These are phyloP conservation scores for Andrena chrysosceles DNA, from an alignment of 2,888 invertebrate genomes.

Conservation along the genomic window DNA sequence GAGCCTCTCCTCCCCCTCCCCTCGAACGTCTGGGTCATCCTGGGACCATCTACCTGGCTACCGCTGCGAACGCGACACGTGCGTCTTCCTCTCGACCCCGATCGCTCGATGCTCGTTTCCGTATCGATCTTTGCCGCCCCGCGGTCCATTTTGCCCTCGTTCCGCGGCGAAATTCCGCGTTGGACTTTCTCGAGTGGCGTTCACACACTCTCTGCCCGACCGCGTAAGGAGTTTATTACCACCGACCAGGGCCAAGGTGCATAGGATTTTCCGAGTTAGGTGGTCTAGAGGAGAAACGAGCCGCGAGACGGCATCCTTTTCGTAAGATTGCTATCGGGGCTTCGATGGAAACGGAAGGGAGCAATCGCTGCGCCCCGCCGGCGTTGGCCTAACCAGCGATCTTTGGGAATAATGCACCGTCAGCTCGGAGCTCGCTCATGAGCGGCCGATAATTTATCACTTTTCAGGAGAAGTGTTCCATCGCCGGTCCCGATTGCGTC, in stretches of 20 bases:
- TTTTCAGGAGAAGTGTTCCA: neutral
- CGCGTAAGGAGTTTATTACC: neutral
- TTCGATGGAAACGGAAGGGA: slow-evolving; percentile 20
- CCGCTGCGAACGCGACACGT: slow-evolving; percentile 53
- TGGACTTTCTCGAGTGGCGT: neutral
- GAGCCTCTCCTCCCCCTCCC: neutral
- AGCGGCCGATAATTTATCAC: slow-evolving; percentile 45
- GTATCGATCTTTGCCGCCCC: slow-evolving; percentile 43
- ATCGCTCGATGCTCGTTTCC: slow-evolving; percentile 49
- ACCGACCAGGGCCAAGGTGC: neutral
- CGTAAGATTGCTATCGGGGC: slow-evolving; percentile 32
- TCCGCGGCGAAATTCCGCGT: slow-evolving; percentile 1
- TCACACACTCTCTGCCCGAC: neutral
- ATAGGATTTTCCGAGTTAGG: slow-evolving; percentile 4
- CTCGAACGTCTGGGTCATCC: slow-evolving; percentile 23
- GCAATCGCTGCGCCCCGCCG: slow-evolving; percentile 20
- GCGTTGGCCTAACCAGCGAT: slow-evolving; percentile 12
- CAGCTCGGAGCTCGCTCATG: slow-evolving; percentile 23
- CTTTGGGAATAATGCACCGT: slow-evolving; percentile 35
- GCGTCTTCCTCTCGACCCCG: slow-evolving; percentile 39
- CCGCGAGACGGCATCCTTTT: neutral
- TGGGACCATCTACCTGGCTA: slow-evolving; percentile 22
- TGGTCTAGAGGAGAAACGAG: slow-evolving; percentile 3
- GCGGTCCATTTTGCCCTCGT: slow-evolving; percentile 31
- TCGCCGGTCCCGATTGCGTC: neutral